A percentile compares a stretch with the other conserved stretches of the same genome.
phyloP scores from a whole-genome alignment of 2,797 vertebrate species.

The Pogonophryne albipinna region DNA sequence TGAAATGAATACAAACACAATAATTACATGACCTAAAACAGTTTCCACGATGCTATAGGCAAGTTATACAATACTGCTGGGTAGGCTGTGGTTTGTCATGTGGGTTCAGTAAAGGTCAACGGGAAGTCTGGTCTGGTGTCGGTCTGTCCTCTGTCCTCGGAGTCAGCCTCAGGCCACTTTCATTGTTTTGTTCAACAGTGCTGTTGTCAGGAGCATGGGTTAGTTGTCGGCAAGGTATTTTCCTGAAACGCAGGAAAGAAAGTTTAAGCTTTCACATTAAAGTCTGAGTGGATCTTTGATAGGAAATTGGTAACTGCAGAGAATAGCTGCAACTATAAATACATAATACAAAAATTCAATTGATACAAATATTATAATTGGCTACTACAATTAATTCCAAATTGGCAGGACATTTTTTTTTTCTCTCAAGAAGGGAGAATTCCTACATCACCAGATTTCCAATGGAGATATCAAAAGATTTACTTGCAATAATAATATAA shows the following conservation, averaged over 20 bases:
- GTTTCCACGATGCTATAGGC: conserved; percentile 84
- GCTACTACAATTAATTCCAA: no score
- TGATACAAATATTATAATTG: no score
- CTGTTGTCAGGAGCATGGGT: conserved; percentile 63
- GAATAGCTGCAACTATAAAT: neutral
- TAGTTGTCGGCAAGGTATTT: conserved; percentile 98
- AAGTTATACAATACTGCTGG: conserved; percentile 95
- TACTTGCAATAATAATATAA: neutral
- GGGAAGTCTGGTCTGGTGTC: conserved; percentile 72
- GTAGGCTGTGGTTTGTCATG: conserved; percentile 86
- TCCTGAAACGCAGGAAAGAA: conserved; percentile 80
- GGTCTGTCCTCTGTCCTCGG: conserved; percentile 63
- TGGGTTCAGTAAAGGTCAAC: conserved; percentile 82
- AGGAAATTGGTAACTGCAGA: neutral
- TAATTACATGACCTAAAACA: conserved; percentile 96
- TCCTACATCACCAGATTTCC: neutral
- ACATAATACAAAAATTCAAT: no score
- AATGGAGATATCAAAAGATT: neutral
- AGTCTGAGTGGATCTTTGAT: neutral
- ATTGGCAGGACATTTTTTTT: no score
- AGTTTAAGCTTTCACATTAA: neutral
- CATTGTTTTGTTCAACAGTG: conserved; percentile 60
- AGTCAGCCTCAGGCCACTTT: conserved; percentile 68
- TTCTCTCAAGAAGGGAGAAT: no score
- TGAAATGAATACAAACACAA: conserved; percentile 94